Evolutionary conservation across 2,113 vertebrate species (phyloP).

Genomic region (Chionodraco myersi): DNA sequence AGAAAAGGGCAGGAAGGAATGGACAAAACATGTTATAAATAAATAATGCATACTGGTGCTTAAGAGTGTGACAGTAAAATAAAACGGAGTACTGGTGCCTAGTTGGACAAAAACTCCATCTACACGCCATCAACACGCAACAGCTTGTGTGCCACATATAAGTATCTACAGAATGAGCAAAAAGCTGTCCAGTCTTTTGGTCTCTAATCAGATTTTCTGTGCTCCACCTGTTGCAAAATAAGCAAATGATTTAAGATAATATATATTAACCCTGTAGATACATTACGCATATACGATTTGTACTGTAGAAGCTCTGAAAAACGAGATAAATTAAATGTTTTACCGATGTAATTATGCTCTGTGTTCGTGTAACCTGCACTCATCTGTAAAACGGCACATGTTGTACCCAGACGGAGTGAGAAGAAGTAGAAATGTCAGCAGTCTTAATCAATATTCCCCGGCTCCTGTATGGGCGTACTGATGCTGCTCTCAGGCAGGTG

Average conservation of each 20-base stretch:
- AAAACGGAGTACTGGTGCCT: not conserved
- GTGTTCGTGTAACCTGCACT: constrained; percentile 2
- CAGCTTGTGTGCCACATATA: not conserved
- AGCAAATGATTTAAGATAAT: not conserved
- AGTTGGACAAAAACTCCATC: not conserved
- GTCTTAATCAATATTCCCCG: constrained; percentile 68
- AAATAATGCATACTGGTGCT: not conserved
- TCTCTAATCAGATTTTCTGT: not conserved
- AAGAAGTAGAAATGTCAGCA: constrained; percentile 66
- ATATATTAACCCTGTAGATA: not conserved
- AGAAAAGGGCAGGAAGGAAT: not conserved
- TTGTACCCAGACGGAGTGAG: constrained; percentile 34
- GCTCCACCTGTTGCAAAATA: not conserved
- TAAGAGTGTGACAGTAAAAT: not conserved
- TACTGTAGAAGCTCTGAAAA: not conserved
- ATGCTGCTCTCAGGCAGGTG: constrained; percentile 53
- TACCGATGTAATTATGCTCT: not conserved
- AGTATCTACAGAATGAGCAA: not conserved
- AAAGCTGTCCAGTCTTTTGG: not conserved
- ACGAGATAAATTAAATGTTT: constrained; percentile 3
- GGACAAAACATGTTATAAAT: not conserved
- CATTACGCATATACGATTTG: not conserved
- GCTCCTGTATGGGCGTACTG: constrained; percentile 35
- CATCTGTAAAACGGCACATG: constrained; percentile 25
- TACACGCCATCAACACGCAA: not conserved